Base-by-base conservation (phyloP, 2,888 invertebrate genomes). In the Xestobium rufovillosum region DNA sequence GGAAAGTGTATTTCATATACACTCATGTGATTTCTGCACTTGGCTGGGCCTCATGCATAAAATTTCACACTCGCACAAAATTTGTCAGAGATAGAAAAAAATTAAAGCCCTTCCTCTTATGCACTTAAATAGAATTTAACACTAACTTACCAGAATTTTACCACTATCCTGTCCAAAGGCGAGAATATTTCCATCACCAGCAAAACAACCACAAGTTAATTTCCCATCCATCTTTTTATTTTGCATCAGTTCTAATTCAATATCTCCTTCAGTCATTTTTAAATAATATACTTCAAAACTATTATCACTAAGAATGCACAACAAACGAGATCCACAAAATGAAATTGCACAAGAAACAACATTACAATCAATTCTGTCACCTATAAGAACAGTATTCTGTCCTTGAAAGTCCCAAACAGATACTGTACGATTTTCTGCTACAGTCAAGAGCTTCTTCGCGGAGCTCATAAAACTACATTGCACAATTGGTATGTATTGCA, bases 271-370 rank as follows among this genome's bases (percentile, higher is more conserved):
- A 19, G 6, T 19, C 23, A 19, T 19, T 19, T 19, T n/a, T n/a
- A 19, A 19, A 19, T 19, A n/a, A 19, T 19, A 19, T 8, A 19
- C n/a, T 19, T 19, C 23, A 19, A 19, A 19, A 19, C 23, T n/a
- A 8, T 19, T 19, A 8, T n/a, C n/a, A 8, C n/a, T n/a, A 19
- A 6, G 6, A 8, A 19, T 19, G n/a, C 23, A 19, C 6, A 19
- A n/a, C 6, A 19, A n/a, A 8, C n/a, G 6, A n/a, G 6, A 8
- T 19, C n/a, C 23, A 19, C n/a, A 8, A 19, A n/a, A n/a, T 19
- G 23, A 19, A 6, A 19, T 8, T 8, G n/a, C 23, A 19, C 6
- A 19, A 8, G 23, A 8, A 6, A 19, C 23, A 19, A n/a, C 6
- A n/a, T 8, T n/a, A 19, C n/a, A 8, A 19, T 19, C 23, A 19